Evolutionary conservation across 2,113 vertebrate genomes (phyloP), one percentile per base, ranked within the genome.

Genomic region (Engystomops pustulosus): DNA sequence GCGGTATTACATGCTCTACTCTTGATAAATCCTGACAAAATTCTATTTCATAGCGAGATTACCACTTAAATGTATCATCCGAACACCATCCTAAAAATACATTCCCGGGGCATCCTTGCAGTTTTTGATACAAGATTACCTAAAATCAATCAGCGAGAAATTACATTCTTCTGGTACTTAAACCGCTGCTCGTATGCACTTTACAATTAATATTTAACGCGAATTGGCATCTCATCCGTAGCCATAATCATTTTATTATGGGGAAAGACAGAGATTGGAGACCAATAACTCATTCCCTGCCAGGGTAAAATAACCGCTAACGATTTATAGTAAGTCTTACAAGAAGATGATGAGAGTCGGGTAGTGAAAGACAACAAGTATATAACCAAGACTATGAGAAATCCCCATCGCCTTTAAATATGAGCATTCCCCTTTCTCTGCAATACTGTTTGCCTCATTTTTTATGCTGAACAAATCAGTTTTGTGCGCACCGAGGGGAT

Each of bases 201-300:
- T 72, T 81, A 72, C 67, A 53, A 81, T 81, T 81, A 81, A 81
- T 81, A 81, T 81, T 81, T 69, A 81, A 81, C 62, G 49, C n/a
- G 68, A 72, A 41, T 72, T 81, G 80, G 80, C 80, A 81, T 71
- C 68, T 81, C 80, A 71, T 81, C 49, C 36, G 38, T 58, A 38
- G 67, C 23, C 68, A 72, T 81, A 81, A 81, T 81, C 44, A 58
- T 81, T 81, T 81, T 81, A 81, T 81, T 81, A 81, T 72, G 32
- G 49, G n/a, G 47, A 49, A 81, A 81, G 65, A n/a, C 65, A 55
- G 58, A 17, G 79, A 81, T 38, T 70, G 27, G 62, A 53, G 60
- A 36, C n/a, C 32, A n/a, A 34, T 81, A 69, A 81, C 65, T 47
- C 79, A 34, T 69, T 70, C 47, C 27, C 11, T 69, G 62, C 41